Evolutionary conservation across 2,797 vertebrate species (phyloP), one percentile per base, ranked within the genome.

Genomic region (Peromyscus melanophrys): DNA sequence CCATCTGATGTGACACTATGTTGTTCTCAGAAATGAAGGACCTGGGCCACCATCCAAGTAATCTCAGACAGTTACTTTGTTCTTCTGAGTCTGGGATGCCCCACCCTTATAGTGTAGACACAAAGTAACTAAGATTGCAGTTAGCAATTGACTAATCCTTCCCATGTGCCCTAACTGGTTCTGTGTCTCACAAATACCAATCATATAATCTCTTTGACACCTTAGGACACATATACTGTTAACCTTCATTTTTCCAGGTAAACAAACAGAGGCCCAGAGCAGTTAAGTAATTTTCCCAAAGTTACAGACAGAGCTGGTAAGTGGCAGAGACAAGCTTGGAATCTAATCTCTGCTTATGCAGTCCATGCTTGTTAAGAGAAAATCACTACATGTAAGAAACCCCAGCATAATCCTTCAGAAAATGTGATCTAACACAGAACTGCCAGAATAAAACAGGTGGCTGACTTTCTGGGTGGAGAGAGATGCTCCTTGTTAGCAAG

Each of bases 241-340:
- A 37, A 57, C 65, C 6, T 87, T 55, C 16, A 23, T 69, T 81
- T 87, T 95, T 90, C 87, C 40, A 78, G 61, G 61, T 37, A 57
- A 94, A 27, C 49, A 92, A 73, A 87, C 19, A 49, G 87, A 89
- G 55, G 71, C 14, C 55, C 37, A 90, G 65, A 9, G 4, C 23
- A 93, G 55, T 80, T 87, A 61, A 76, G 34, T 49, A 25, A 61
- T 95, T 94, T 96, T 23, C 21, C 29, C 29, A 81, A 84, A 86
- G 65, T 90, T 71, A 59, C 52, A 52, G 52, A 89, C 91, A 87
- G 1, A 89, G 29, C 75, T 80, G 90, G 40, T 93, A 95, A 78
- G 1, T 94, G 3, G 27, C 80, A 88, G 73, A 82, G 67, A 75
- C 65, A 91, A 82, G 78, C 49, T 71, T 78, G 91, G 93, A 95